A percentile compares a stretch with the other conserved stretches of the same genome.
Conservation (phyloP, 2,888 invertebrate genomes). For the Orthonevra nobilis region DNA sequence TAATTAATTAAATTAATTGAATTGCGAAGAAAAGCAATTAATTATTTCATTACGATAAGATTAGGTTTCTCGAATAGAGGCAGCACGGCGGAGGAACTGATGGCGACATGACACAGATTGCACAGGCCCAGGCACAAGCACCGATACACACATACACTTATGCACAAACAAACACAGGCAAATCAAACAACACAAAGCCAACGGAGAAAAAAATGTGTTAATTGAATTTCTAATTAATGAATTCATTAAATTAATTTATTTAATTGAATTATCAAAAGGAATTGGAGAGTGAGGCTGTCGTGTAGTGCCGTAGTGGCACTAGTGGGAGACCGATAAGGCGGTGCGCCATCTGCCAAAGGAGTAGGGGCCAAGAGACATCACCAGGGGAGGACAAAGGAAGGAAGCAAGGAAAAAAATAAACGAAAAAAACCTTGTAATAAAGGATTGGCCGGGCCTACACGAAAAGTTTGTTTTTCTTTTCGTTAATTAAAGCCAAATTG, state of each 20-base stretch:
- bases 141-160: background rate
- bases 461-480: conserved; percentile 70
- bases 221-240: conserved; percentile 70
- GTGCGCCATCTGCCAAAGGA: background rate
- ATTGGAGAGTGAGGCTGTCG: background rate
- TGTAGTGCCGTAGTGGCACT: background rate
- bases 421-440: conserved; percentile 55
- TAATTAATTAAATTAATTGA: conserved; percentile 70
- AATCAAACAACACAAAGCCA: conserved; percentile 24
- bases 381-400: conserved; percentile 31
- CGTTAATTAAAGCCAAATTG: conserved; percentile 71
- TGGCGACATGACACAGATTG: conserved; percentile 35
- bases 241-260: conserved; percentile 71
- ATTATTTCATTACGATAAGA: conserved; percentile 70
- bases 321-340: background rate
- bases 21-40: conserved; percentile 66
- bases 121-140: conserved; percentile 7
- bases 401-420: conserved; percentile 6
- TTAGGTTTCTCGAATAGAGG: conserved; percentile 60
- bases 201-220: conserved; percentile 63
- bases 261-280: conserved; percentile 65
- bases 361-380: conserved; percentile 39
- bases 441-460: conserved; percentile 70
- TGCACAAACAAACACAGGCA: background rate
- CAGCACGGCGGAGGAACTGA: conserved; percentile 15